Base-by-base conservation (phyloP, 2,888 invertebrate genomes). In the Argyresthia goedartella region DNA sequence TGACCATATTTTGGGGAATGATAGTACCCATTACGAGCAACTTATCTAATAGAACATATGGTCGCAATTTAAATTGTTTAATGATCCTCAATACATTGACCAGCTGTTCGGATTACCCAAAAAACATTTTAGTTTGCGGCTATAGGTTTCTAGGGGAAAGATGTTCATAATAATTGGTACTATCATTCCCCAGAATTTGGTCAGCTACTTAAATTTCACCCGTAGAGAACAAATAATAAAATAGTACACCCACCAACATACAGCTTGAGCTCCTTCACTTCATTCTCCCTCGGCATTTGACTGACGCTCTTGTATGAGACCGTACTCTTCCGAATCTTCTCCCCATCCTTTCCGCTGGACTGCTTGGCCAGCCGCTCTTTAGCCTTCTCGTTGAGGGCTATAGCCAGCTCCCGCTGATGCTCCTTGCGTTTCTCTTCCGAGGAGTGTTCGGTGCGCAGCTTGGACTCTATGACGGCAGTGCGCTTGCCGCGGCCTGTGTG, bases 391-490 rank as follows among this genome's bases (percentile, higher is more conserved):
- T 99, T 99, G 43, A 99, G 82, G 55, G 92, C 91, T 54, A 92
- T 90, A 0, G 97, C 97, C 55, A 99, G 81, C 78, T 99, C 98
- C 64, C 95, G 94, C 76, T 99, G 99, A 87, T 99, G 98, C 67
- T 95, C 93, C 62, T 97, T 96, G 11, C 99, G 91, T 76, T 99
- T 99, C 67, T 99, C 99, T 73, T 99, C 99, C 0, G 97, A 94
- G 10, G 97, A 97, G 61, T 95, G 95, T 71, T 99, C 98, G 41
- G 95, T 95, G 66, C 98, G 89, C 8, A 98, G 89, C 76, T 98
- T 97, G 4, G 94, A 95, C 67, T 98, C 97, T 41, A 98, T 89
- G 7, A 99, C 95, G 2, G 98, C 95, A 39, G 95, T 95, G 60
- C 98, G 89, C 72, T 93, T 96, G 57, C 93, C 96, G 58, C 90